phyloP scores from a whole-genome alignment of 1,140 invertebrate genomes.

The Probaryconus sp. region DNA sequence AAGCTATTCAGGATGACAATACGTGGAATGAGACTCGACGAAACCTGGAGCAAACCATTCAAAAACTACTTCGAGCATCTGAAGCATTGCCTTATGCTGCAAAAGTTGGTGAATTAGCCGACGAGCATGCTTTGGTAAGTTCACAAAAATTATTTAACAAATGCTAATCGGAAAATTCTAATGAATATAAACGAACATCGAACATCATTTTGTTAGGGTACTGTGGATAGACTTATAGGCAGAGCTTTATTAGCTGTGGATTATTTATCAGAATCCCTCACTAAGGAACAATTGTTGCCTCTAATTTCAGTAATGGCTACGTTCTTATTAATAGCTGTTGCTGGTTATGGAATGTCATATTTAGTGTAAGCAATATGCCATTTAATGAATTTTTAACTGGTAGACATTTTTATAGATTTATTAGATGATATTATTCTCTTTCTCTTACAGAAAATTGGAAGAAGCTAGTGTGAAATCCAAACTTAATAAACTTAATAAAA shows the following conservation, averaged over 20 bases:
- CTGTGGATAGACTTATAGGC: slow-evolving; percentile 84
- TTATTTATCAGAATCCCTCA: slow-evolving; percentile 85
- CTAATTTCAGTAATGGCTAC: slow-evolving; percentile 90
- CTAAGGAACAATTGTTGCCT: slow-evolving; percentile 89
- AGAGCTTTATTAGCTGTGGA: slow-evolving; percentile 85
- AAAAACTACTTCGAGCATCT: slow-evolving; percentile 83
- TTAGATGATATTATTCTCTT: slow-evolving; percentile 23
- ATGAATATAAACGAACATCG: too few species aligned
- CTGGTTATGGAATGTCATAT: slow-evolving; percentile 93
- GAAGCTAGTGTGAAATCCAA: slow-evolving; percentile 86
- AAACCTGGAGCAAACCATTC: slow-evolving; percentile 85
- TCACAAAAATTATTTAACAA: slow-evolving; percentile 6
- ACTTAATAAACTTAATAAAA: slow-evolving; percentile 77
- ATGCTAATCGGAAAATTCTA: too few species aligned
- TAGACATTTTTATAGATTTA: slow-evolving; percentile 5
- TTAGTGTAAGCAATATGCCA: slow-evolving; percentile 83
- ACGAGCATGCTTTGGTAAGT: slow-evolving; percentile 78
- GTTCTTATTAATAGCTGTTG: slow-evolving; percentile 87
- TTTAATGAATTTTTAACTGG: slow-evolving; percentile 12
- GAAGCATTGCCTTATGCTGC: slow-evolving; percentile 86
- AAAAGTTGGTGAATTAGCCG: slow-evolving; percentile 77
- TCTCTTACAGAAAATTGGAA: slow-evolving; percentile 83
- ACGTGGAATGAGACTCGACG: slow-evolving; percentile 85
- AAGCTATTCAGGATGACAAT: slow-evolving; percentile 75
- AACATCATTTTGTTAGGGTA: too few species aligned